These are phyloP conservation scores for Agrotis clavis DNA, from an alignment of 2,888 invertebrate species.

Conservation along the genomic window DNA sequence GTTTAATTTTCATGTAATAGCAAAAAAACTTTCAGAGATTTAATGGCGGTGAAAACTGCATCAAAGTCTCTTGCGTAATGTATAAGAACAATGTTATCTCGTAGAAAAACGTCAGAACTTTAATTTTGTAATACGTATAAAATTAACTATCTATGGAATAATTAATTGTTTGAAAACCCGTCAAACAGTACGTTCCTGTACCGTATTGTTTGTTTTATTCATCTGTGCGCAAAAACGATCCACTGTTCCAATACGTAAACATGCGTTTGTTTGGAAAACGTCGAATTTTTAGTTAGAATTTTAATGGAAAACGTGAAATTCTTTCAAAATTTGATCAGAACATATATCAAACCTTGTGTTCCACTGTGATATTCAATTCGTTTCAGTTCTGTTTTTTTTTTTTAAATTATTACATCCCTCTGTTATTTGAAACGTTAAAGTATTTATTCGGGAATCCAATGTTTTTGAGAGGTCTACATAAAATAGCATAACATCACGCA, in stretches of 20 bases:
- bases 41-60: not conserved
- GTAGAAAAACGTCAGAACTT: not conserved
- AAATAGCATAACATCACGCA: not conserved
- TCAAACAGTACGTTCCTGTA: conserved; percentile 17
- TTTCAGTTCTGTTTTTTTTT: not conserved
- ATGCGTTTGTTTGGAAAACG: conserved; percentile 18
- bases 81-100: not conserved
- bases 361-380: not conserved
- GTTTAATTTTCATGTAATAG: too few species aligned
- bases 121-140: not conserved
- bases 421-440: not conserved
- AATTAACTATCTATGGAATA: not conserved
- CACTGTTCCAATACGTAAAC: conserved; percentile 4
- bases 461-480: not conserved
- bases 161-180: conserved; percentile 17
- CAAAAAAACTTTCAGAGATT: not conserved
- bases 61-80: not conserved
- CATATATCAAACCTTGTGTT: conserved; percentile 19
- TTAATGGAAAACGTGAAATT: conserved; percentile 27
- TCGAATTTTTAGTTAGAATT: conserved; percentile 19
- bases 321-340: conserved; percentile 4
- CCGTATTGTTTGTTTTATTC: conserved; percentile 29
- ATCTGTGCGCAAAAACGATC: conserved; percentile 15
- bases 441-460: not conserved
- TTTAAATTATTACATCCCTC: not conserved